Conservation (phyloP, 2,797 vertebrate species). For the Monodelphis domestica region DNA sequence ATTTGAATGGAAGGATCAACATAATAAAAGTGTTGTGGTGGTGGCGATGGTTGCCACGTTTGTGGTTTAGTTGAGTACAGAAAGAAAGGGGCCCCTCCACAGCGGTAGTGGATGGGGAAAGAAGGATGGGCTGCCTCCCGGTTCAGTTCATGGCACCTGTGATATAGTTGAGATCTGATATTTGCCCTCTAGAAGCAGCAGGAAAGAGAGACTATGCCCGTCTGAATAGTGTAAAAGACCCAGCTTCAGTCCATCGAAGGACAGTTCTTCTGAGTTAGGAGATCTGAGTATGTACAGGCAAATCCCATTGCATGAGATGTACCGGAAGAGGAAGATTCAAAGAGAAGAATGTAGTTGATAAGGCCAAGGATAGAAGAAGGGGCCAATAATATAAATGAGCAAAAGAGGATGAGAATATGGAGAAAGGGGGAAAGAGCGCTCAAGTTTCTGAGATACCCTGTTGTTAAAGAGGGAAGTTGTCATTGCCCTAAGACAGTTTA, state of each 20-base stretch:
- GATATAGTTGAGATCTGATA: not conserved
- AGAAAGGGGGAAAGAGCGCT: not conserved
- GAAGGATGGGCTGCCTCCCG: too few species aligned
- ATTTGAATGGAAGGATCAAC: conserved; percentile 23
- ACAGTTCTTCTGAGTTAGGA: not conserved
- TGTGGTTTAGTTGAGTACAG: not conserved
- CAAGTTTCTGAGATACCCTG: not conserved
- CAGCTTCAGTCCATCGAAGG: not conserved
- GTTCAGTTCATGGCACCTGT: not conserved
- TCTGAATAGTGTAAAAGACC: not conserved
- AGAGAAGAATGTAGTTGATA: not conserved
- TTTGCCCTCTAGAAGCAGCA: not conserved
- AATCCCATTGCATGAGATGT: not conserved
- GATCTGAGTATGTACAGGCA: not conserved
- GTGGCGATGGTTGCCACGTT: not conserved
- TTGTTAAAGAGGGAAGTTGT: not conserved
- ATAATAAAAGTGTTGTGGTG: not conserved
- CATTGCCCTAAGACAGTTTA: not conserved
- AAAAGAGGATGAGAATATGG: not conserved
- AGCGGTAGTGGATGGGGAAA: not conserved
- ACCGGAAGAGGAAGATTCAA: not conserved
- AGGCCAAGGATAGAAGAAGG: not conserved
- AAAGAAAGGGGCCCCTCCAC: not conserved
- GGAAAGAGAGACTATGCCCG: not conserved
- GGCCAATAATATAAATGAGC: not conserved